These are phyloP conservation scores for Spea bombifrons DNA, from an alignment of 2,113 vertebrate genomes.

Conservation along the genomic window DNA sequence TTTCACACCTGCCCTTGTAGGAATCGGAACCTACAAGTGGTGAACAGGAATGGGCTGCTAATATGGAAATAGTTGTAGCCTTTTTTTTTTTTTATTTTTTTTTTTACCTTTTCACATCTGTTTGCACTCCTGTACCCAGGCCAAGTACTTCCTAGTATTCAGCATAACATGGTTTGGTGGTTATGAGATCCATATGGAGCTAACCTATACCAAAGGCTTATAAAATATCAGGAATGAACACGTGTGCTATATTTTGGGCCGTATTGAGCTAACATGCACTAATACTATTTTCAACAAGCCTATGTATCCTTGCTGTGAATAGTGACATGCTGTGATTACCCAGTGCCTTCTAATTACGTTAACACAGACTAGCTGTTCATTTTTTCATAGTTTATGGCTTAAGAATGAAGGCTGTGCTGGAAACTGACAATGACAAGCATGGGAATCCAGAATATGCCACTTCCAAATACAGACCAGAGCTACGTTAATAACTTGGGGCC, in stretches of 20 bases:
- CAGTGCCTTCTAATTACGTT: neutral
- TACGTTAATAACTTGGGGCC: too few relatives aligned
- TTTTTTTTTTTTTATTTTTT: too few relatives aligned
- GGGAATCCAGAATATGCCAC: too few relatives aligned
- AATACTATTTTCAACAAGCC: neutral
- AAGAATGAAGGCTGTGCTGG: too few relatives aligned
- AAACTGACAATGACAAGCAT: too few relatives aligned
- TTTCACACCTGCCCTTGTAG: neutral
- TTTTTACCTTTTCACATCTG: neutral
- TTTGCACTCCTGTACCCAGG: neutral
- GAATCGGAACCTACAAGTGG: neutral
- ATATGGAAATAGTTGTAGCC: neutral
- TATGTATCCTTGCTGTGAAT: neutral
- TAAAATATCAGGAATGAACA: neutral
- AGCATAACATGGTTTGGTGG: neutral
- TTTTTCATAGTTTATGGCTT: too few relatives aligned
- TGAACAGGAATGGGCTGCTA: neutral
- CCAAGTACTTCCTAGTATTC: neutral
- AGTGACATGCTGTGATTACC: neutral
- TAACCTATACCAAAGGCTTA: neutral
- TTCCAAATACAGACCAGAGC: too few relatives aligned
- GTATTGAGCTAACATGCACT: neutral
- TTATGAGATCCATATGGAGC: neutral
- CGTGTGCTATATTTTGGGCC: too few relatives aligned
- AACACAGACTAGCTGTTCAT: too few relatives aligned